A percentile compares a stretch with the other conserved stretches of the same genome.
phyloP scores from a whole-genome alignment of 2,113 vertebrate genomes.

The Piprites chloris region DNA sequence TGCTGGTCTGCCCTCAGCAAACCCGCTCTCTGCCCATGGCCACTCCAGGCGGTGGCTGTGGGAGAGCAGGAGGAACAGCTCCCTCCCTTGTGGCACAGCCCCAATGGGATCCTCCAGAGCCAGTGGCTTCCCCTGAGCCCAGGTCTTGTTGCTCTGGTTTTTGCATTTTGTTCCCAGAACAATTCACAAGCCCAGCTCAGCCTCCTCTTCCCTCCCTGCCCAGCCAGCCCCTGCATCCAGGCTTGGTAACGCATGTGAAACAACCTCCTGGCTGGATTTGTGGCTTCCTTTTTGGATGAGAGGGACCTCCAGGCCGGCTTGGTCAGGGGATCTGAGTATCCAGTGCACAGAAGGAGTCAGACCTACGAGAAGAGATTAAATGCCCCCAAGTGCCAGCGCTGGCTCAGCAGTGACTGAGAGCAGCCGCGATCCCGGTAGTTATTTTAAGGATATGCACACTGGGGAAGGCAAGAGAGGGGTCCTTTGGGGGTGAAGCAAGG shows the following conservation, averaged over 20 bases:
- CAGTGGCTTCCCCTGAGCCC: rapidly evolving
- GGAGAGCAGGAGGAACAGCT: neutral
- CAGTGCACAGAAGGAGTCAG: neutral
- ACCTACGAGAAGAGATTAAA: neutral
- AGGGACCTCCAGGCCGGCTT: neutral
- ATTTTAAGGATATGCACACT: neutral
- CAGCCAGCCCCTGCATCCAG: neutral
- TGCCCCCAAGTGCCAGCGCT: rapidly evolving
- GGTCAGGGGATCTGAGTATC: neutral
- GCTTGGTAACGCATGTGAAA: neutral
- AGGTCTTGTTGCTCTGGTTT: neutral
- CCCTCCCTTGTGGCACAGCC: neutral
- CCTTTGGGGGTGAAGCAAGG: neutral
- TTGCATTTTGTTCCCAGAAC: neutral
- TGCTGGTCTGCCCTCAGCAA: neutral
- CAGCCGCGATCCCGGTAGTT: neutral
- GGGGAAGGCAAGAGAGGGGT: neutral
- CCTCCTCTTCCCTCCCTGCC: neutral
- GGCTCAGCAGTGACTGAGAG: neutral
- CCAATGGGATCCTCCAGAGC: neutral
- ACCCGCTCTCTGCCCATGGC: rapidly evolving
- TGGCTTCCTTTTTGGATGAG: neutral
- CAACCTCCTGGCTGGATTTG: neutral
- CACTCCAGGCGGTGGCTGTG: rapidly evolving
- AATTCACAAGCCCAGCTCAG: neutral